Percentiles rank a stretch among this genome's conserved stretches.
Evolutionary conservation across 2,797 vertebrate genomes (phyloP).

Genomic region (Helicolenus hilgendorfi): DNA sequence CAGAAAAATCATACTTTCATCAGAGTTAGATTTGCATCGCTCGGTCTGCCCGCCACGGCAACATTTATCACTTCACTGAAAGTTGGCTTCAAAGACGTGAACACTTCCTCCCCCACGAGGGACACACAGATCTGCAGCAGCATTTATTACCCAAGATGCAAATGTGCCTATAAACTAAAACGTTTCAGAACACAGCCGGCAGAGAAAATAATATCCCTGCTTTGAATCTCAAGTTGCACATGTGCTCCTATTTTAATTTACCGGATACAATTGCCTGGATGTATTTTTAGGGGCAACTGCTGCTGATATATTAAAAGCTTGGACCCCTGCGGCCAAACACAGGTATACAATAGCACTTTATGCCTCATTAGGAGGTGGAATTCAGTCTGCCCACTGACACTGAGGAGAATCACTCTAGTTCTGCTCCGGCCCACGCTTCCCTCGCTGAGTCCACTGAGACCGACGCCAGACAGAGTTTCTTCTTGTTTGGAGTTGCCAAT

Average conservation of each 20-base stretch:
- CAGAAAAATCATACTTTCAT: neutral
- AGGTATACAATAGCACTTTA: slow-evolving; percentile 49
- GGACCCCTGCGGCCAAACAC: slow-evolving; percentile 15
- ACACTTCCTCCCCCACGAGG: neutral
- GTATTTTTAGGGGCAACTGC: slow-evolving; percentile 21
- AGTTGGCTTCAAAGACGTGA: slow-evolving; percentile 27
- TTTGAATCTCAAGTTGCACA: slow-evolving; percentile 25
- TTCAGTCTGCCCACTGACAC: slow-evolving; percentile 37
- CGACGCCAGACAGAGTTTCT: slow-evolving; percentile 40
- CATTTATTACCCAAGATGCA: slow-evolving; percentile 18
- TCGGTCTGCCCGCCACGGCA: neutral
- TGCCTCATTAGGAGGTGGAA: slow-evolving; percentile 55
- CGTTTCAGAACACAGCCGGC: neutral
- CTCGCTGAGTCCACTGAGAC: slow-evolving; percentile 33
- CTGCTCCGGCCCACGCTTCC: slow-evolving; percentile 51
- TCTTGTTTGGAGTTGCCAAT: slow-evolving; percentile 45
- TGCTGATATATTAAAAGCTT: slow-evolving; percentile 31
- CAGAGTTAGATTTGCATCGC: neutral
- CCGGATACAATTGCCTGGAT: neutral
- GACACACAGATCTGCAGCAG: neutral
- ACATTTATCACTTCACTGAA: neutral
- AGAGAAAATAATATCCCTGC: slow-evolving; percentile 3
- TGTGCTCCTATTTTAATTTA: slow-evolving; percentile 1
- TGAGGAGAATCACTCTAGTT: slow-evolving; percentile 44
- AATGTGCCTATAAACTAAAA: slow-evolving; percentile 15